phyloP scores from a whole-genome alignment of 1,140 invertebrate species.

The Mactra quadrangularis region DNA sequence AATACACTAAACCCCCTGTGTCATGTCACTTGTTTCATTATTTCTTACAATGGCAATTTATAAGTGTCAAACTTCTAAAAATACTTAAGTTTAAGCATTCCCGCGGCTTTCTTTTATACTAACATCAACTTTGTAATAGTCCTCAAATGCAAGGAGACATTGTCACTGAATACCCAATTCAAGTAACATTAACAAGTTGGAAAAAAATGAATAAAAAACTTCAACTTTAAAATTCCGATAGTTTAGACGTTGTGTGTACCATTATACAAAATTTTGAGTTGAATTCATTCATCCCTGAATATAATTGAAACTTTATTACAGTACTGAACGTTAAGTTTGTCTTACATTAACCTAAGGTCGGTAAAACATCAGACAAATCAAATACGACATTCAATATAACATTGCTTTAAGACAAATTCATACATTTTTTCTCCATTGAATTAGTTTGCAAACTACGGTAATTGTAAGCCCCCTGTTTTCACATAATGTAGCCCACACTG shows the following conservation, averaged over 20 bases:
- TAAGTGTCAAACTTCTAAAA: slow-evolving; percentile 62
- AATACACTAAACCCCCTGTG: slow-evolving; percentile 54
- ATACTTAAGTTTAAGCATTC: slow-evolving; percentile 47
- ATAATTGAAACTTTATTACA: slow-evolving; percentile 66
- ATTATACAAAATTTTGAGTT: slow-evolving; percentile 41
- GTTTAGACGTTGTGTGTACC: slow-evolving; percentile 12
- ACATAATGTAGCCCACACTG: slow-evolving; percentile 38
- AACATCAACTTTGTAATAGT: slow-evolving; percentile 58
- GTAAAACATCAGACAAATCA: slow-evolving; percentile 17
- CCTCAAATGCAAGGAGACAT: slow-evolving; percentile 56
- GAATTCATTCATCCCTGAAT: slow-evolving; percentile 40
- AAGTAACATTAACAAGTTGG: slow-evolving; percentile 35
- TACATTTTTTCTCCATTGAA: slow-evolving; percentile 20
- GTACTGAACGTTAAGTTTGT: slow-evolving; percentile 28
- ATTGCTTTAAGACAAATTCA: slow-evolving; percentile 56
- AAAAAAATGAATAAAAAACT: slow-evolving; percentile 57
- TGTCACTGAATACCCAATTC: not conserved
- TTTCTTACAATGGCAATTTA: slow-evolving; percentile 50
- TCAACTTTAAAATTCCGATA: slow-evolving; percentile 38
- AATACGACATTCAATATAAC: slow-evolving; percentile 40
- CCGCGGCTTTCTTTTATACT: slow-evolving; percentile 39
- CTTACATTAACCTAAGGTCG: slow-evolving; percentile 40
- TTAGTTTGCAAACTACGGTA: slow-evolving; percentile 1
- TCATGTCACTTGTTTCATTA: slow-evolving; percentile 47
- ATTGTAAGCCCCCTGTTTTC: slow-evolving; percentile 17